Percentiles rank a stretch among this genome's conserved stretches.
phyloP scores from a whole-genome alignment of 2,888 invertebrate genomes.

The Cephus sareptanus region DNA sequence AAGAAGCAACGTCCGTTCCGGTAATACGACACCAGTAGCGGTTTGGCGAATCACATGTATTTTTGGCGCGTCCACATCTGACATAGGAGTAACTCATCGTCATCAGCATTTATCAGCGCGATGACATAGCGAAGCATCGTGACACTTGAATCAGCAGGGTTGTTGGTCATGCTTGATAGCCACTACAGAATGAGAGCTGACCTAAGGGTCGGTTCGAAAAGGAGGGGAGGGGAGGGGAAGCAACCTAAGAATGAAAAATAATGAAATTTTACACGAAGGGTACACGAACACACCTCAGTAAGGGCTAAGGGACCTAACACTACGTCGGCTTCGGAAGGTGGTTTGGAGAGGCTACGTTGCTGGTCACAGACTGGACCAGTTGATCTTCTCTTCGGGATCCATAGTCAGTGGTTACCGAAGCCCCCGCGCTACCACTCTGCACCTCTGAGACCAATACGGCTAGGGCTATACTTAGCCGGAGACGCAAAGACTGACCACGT shows the following conservation, averaged over 20 bases:
- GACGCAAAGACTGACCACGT: slow-evolving; percentile 55
- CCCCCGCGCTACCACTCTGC: slow-evolving; percentile 29
- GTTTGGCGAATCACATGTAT: slow-evolving; percentile 44
- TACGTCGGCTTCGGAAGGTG: slow-evolving; percentile 25
- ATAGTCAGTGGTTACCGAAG: slow-evolving; percentile 53
- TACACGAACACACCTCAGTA: slow-evolving; percentile 29
- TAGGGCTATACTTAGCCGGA: slow-evolving; percentile 63
- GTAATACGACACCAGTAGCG: slow-evolving; percentile 50
- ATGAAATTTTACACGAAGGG: neutral
- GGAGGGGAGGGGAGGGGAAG: neutral
- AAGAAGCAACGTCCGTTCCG: slow-evolving; percentile 10
- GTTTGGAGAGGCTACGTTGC: slow-evolving; percentile 48
- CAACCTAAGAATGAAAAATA: slow-evolving; percentile 1
- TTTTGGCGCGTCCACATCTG: slow-evolving; percentile 42
- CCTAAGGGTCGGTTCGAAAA: slow-evolving; percentile 16
- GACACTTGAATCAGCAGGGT: neutral
- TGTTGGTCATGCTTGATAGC: too few species aligned
- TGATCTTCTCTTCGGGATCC: slow-evolving; percentile 41
- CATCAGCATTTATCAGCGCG: slow-evolving; percentile 19
- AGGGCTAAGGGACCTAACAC: slow-evolving; percentile 24
- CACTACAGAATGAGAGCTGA: neutral
- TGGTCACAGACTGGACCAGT: slow-evolving; percentile 54
- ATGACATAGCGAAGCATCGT: slow-evolving; percentile 5
- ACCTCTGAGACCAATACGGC: slow-evolving; percentile 55
- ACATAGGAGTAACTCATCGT: slow-evolving; percentile 14